Base-by-base conservation (phyloP, 2,797 vertebrate species). In the Karalla daura region DNA sequence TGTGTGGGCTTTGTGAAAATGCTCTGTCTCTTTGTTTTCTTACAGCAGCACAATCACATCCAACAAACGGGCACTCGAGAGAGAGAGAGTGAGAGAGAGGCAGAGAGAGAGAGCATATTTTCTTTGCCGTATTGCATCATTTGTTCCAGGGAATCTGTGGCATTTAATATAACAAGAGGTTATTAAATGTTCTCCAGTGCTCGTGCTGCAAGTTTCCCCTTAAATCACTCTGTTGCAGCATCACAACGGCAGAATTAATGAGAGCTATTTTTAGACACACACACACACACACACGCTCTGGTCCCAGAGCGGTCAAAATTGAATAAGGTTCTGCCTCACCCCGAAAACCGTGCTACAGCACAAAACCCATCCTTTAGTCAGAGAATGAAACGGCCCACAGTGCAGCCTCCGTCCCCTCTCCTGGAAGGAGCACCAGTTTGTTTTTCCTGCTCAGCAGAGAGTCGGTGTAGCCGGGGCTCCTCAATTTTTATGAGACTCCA, bases 241-340 rank as follows among this genome's bases (percentile, higher is more conserved):
- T 86, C 85, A 86, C 88, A 91, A 89, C 86, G 80, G 89, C 84
- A 87, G 86, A 89, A 87, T 91, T 91, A 92, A 92, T 87, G 74
- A 86, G 83, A 71, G 67, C 80, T 93, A 92, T 93, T 91, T 92
- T 90, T 93, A 92, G 88, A 70, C 25, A n/a, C n/a, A n/a, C n/a
- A n/a, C n/a, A n/a, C n/a, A n/a, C n/a, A n/a, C n/a, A n/a, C n/a
- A n/a, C n/a, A n/a, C n/a, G 0, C 70, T 70, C 56, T 78, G 30
- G 64, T 89, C 85, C 86, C 85, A 78, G 66, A 86, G 84, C 54
- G 80, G 88, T 84, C 88, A 88, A 59, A 92, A 91, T 90, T 91
- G 82, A 92, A 88, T 85, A 90, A 83, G 78, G 74, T 78, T 86
- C 72, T 83, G 87, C 83, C 63, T 86, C 78, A 63, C 72, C 60